Conservation (phyloP, 92 coral and sea anemone species). For the Umimayanthus kanabou region DNA sequence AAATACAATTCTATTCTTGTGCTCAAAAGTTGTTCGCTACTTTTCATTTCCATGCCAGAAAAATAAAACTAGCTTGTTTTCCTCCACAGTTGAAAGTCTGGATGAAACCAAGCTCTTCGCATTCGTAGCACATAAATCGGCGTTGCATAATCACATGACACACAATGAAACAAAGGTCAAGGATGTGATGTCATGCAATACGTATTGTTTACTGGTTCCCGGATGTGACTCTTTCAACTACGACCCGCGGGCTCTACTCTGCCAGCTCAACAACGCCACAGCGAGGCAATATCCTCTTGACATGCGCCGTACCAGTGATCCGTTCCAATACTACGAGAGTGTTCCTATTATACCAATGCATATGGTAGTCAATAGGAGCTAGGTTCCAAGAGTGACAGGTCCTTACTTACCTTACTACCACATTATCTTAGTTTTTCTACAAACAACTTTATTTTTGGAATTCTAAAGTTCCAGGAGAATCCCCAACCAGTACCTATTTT, state of each 20-base stretch:
- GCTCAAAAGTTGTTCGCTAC: no score
- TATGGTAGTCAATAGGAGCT: not conserved
- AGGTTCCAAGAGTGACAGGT: not conserved
- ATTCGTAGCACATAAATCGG: not conserved
- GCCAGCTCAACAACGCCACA: conserved; percentile 6
- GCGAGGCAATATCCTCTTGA: not conserved
- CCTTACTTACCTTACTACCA: no score
- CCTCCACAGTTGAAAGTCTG: not conserved
- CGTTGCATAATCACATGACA: not conserved
- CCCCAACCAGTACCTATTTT: no score
- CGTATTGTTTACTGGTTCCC: conserved; percentile 3
- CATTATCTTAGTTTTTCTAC: no score
- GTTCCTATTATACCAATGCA: not conserved
- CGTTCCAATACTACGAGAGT: not conserved
- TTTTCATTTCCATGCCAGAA: not conserved
- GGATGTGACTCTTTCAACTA: not conserved
- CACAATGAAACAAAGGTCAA: not conserved
- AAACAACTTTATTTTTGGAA: no score
- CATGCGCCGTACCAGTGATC: not conserved
- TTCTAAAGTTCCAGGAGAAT: no score
- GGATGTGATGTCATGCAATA: conserved; percentile 5
- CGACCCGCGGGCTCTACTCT: not conserved
- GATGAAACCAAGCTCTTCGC: not conserved
- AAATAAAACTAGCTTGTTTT: not conserved
- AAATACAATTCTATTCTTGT: no score